These are phyloP conservation scores for Leuciscus waleckii DNA, from an alignment of 2,797 vertebrate species.

Conservation along the genomic window DNA sequence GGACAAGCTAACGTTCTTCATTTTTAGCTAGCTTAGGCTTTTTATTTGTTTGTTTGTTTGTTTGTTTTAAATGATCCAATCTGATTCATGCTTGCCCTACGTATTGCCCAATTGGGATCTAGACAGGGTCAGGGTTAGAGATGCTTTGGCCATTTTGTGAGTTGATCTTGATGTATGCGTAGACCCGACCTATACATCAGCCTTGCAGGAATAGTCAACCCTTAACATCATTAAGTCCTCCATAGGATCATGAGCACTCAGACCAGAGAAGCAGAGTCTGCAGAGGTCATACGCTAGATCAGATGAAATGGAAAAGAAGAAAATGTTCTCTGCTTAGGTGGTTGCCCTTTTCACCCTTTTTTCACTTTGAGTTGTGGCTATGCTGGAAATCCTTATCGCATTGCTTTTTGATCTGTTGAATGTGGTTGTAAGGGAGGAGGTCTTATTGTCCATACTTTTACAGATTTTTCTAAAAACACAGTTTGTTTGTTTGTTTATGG, in stretches of 20 bases:
- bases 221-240: conserved; percentile 38
- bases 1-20: conserved; percentile 1
- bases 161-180: conserved; percentile 25
- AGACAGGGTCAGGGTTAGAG: conserved; percentile 22
- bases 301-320: conserved; percentile 31
- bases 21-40: conserved; percentile 21
- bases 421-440: neutral
- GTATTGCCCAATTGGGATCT: conserved; percentile 16
- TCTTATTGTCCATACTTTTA: neutral
- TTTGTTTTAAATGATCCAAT: neutral
- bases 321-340: conserved; percentile 19
- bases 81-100: conserved; percentile 9
- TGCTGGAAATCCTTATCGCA: conserved; percentile 2
- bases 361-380: conserved; percentile 8
- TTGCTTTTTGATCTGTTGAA: conserved; percentile 19
- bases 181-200: neutral
- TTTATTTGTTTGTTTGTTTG: neutral
- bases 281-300: conserved; percentile 8
- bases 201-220: conserved; percentile 13
- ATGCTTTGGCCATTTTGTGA: conserved; percentile 13
- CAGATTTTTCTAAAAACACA: neutral
- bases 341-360: conserved; percentile 26
- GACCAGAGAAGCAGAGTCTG: neutral
- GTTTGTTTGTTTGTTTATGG: no score
- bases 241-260: neutral